These are phyloP conservation scores for Numenius phaeopus DNA, from an alignment of 2,797 vertebrate species.

Conservation along the genomic window DNA sequence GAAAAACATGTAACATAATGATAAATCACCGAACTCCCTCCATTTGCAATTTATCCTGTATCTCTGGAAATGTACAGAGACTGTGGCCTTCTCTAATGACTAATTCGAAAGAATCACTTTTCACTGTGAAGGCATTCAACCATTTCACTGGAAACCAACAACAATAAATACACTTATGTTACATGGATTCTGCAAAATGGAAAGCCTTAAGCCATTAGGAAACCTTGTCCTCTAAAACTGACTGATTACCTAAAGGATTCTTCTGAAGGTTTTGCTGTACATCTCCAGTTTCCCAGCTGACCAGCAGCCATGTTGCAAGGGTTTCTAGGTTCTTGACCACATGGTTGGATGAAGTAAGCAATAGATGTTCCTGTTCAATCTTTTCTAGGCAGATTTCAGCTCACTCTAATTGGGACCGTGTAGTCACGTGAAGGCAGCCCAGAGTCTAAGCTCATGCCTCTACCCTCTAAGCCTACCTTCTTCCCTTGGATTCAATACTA, in stretches of 20 bases:
- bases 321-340: not conserved
- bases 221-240: not conserved
- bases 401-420: not conserved
- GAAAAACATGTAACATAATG: not conserved
- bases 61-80: not conserved
- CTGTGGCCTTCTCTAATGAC: not conserved
- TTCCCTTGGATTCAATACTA: not conserved
- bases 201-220: not conserved
- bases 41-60: not conserved
- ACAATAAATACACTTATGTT: not conserved
- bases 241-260: not conserved
- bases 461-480: not conserved
- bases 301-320: not conserved
- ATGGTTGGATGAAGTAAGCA: not conserved
- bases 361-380: not conserved
- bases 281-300: not conserved
- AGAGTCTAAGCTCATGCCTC: not conserved
- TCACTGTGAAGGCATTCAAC: not conserved
- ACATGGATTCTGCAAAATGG: not conserved
- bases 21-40: not conserved
- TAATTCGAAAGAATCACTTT: rapidly evolving
- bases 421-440: not conserved
- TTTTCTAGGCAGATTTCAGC: not conserved
- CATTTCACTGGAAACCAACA: not conserved
- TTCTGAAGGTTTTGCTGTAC: not conserved